Evolutionary conservation across 2,113 vertebrate genomes (phyloP), one percentile per base, ranked within the genome.

Genomic region (Polypterus senegalus): DNA sequence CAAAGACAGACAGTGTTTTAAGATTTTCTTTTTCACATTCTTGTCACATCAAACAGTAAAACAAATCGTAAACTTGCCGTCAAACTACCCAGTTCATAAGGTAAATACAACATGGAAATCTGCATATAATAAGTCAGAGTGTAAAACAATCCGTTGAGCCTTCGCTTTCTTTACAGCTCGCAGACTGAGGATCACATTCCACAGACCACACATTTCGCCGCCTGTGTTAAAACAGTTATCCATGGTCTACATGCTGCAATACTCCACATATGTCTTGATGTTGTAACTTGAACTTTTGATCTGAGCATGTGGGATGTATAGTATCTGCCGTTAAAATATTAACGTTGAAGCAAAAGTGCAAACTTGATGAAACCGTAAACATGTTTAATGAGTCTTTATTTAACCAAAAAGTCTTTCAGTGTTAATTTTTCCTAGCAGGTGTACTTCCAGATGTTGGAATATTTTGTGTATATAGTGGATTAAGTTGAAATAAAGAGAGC

Each of bases 121-220:
- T 64, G 62, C 64, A 67, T 65, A 71, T 59, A 66, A 70, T 63
- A 66, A 75, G 67, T 65, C 61, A n/a, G 47, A 7, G 53, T 47
- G 61, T 60, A 45, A 10, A 27, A 49, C 58, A 54, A 47, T 61
- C 11, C 60, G 55, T 48, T 6, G 55, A 44, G 46, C 48, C 51
- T 47, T 53, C 11, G 43, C 43, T 61, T 64, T 59, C 46, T 61
- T 51, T 6, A 5, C 9, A 54, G 11, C 48, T 9, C 60, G 5
- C 10, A 4, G 27, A 52, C 46, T 46, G 76, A 63, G 65, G 66
- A 78, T 73, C 71, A 73, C 70, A 77, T 73, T 78, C 73, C 70
- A 64, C 60, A 56, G 84, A 87, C 84, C 84, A 87, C 84, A 87
- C 83, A 84, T 74, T 69, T 77, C n/a, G 79, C 73, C 61, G 71